Percentiles rank a stretch among this genome's conserved stretches.
Conservation (phyloP, 2,888 invertebrate species). For the Agapostemon virescens region DNA sequence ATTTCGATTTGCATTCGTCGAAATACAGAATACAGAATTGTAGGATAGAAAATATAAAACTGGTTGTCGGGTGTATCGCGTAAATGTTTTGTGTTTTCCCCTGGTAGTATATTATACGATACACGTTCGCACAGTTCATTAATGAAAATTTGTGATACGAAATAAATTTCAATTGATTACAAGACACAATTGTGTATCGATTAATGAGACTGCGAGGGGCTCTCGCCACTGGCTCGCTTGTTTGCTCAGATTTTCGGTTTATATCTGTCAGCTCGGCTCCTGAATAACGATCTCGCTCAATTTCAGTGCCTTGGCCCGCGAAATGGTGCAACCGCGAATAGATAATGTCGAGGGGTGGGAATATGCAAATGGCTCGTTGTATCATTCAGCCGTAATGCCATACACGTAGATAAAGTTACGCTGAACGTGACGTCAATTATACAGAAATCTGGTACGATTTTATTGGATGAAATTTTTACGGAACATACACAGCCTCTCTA, state of each 20-base stretch:
- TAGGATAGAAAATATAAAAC: background rate
- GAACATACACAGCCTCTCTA: background rate
- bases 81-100: background rate
- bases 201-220: conserved; percentile 49
- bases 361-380: conserved; percentile 69
- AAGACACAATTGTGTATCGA: conserved; percentile 30
- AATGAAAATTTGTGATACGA: background rate
- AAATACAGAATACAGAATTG: background rate
- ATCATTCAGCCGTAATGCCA: conserved; percentile 51
- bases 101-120: background rate
- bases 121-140: background rate
- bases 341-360: conserved; percentile 62
- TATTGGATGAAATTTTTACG: conserved; percentile 7
- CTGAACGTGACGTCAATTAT: conserved; percentile 57
- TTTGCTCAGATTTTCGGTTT: conserved; percentile 53
- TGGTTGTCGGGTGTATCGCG: background rate
- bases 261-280: conserved; percentile 60
- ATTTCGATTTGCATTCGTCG: background rate
- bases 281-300: conserved; percentile 69
- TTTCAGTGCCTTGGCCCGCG: conserved; percentile 59
- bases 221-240: conserved; percentile 47
- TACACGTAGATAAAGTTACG: conserved; percentile 51
- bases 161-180: background rate
- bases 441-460: conserved; percentile 39
- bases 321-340: conserved; percentile 67